Evolutionary conservation across 1,140 invertebrate genomes (phyloP).

Genomic region (Chlorops oryzae): DNA sequence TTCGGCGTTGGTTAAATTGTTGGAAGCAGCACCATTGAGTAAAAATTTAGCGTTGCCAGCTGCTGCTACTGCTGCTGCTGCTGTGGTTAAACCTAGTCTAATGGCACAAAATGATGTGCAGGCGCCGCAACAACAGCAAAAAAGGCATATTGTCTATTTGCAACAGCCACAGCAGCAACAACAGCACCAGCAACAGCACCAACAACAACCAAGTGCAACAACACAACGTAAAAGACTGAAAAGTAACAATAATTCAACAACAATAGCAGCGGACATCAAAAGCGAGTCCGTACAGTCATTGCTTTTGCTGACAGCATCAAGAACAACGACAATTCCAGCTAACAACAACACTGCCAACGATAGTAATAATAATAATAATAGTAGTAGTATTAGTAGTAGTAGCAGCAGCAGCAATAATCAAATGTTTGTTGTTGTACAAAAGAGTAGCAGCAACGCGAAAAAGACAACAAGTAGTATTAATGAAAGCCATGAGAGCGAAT

Average conservation of each 20-base stretch:
- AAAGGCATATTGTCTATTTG: not conserved
- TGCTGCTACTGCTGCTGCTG: conserved; percentile 4
- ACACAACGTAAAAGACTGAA: conserved; percentile 46
- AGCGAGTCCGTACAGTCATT: too few relatives aligned
- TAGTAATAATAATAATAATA: conserved; percentile 42
- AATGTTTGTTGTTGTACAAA: too few relatives aligned
- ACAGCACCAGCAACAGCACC: conserved; percentile 27
- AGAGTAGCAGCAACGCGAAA: too few relatives aligned
- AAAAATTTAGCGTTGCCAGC: conserved; percentile 12
- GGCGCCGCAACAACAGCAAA: conserved; percentile 13
- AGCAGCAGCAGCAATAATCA: too few relatives aligned
- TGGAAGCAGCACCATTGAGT: conserved; percentile 42
- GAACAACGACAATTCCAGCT: conserved; percentile 11
- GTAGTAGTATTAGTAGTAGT: too few relatives aligned
- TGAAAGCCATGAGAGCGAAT: too few relatives aligned
- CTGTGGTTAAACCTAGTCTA: not conserved
- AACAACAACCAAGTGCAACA: conserved; percentile 29
- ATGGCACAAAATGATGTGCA: not conserved
- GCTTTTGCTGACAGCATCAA: conserved; percentile 21
- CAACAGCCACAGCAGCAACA: conserved; percentile 19
- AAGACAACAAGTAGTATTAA: too few relatives aligned
- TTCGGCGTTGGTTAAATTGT: conserved; percentile 42
- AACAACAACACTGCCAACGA: conserved; percentile 15
- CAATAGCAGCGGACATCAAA: too few relatives aligned
- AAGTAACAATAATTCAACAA: conserved; percentile 20